Percentiles rank a stretch among this genome's conserved stretches.
Evolutionary conservation across 2,113 vertebrate genomes (phyloP).

Genomic region (Strigops habroptila): DNA sequence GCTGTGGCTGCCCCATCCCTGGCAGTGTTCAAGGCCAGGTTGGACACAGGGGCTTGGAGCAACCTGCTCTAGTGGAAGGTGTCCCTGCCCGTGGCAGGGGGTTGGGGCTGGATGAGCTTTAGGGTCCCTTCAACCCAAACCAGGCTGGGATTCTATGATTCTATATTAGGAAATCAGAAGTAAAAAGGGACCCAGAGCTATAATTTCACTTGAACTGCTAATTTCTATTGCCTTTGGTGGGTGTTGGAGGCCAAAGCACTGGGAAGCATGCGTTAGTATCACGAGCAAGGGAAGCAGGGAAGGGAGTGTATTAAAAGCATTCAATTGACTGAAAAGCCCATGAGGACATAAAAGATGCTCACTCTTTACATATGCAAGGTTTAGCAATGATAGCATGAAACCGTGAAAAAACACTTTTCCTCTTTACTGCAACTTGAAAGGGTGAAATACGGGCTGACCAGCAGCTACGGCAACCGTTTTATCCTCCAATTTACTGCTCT

Average conservation of each 20-base stretch:
- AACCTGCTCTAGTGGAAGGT: not conserved
- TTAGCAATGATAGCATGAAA: not conserved
- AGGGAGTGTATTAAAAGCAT: not conserved
- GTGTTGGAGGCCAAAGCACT: accelerated
- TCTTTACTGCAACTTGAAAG: not conserved
- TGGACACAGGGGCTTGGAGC: not conserved
- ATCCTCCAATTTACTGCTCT: conserved; percentile 47
- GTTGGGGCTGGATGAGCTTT: not conserved
- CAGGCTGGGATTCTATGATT: not conserved
- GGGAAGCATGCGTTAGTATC: not conserved
- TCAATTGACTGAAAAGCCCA: conserved; percentile 11
- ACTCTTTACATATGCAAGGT: not conserved
- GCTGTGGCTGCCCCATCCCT: not conserved
- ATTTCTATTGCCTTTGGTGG: not conserved
- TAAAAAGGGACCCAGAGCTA: not conserved
- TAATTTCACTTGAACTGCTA: not conserved
- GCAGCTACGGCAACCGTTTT: not conserved
- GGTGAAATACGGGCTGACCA: conserved; percentile 1
- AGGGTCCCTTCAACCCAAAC: not conserved
- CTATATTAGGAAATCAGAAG: not conserved
- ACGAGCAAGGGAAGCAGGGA: not conserved
- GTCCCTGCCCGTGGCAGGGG: not conserved
- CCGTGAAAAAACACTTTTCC: not conserved
- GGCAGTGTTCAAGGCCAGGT: not conserved
- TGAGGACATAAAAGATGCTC: not conserved